Conservation (phyloP, 2,113 vertebrate genomes). For the Guaruba guarouba region DNA sequence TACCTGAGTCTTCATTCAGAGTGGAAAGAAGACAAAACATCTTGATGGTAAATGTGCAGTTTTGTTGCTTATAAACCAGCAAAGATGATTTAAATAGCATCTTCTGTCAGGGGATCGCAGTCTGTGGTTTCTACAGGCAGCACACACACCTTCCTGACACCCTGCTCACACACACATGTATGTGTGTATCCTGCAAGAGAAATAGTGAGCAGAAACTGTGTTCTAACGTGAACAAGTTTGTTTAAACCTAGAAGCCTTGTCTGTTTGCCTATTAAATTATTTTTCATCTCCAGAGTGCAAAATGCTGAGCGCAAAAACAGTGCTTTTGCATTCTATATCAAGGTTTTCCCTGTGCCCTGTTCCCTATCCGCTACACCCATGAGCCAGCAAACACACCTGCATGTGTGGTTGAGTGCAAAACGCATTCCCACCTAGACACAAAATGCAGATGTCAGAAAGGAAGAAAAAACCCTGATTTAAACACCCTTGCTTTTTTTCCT, state of each 20-base stretch:
- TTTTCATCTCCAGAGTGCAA: background rate
- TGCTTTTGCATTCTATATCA: background rate
- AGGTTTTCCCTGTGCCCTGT: background rate
- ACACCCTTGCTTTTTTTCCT: background rate
- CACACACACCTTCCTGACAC: background rate
- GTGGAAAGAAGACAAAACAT: background rate
- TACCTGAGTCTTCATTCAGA: background rate
- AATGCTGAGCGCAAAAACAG: background rate
- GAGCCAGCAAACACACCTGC: background rate
- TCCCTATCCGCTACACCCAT: background rate
- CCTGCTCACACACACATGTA: accelerated
- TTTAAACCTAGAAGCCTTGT: background rate
- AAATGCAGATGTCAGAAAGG: background rate
- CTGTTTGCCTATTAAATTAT: background rate
- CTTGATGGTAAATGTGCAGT: no score
- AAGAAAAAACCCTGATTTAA: background rate
- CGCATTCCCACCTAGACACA: background rate
- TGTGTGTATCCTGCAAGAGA: background rate
- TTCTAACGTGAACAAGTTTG: background rate
- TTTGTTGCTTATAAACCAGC: background rate
- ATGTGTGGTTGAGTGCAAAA: background rate
- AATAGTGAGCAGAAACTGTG: background rate
- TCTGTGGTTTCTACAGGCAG: background rate
- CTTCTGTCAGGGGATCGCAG: accelerated
- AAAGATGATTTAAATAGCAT: background rate